Conservation (phyloP, 2,113 vertebrate genomes). For the Thamnophis sirtalis region DNA sequence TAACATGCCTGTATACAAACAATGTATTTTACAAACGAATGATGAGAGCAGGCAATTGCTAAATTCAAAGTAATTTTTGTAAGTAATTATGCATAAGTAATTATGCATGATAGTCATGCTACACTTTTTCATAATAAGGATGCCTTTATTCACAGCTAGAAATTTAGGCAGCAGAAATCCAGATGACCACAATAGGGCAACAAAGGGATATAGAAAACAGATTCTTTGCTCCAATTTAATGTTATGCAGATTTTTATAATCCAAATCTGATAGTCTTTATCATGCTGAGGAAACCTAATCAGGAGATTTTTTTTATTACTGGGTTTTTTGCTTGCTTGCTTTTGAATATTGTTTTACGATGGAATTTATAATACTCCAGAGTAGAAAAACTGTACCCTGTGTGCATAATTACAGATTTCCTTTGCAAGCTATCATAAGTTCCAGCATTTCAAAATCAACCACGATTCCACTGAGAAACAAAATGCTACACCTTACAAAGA, state of each 20-base stretch:
- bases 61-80: not conserved
- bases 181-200: not conserved
- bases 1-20: not conserved
- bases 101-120: not conserved
- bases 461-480: not conserved
- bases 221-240: not conserved
- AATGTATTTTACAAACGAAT: not conserved
- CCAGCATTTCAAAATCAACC: not conserved
- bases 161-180: not conserved
- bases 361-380: not conserved
- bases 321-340: not conserved
- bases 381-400: not conserved
- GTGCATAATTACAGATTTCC: not conserved
- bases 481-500: not conserved
- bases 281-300: not conserved
- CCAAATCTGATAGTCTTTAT: not conserved
- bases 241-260: not conserved
- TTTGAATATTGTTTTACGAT: not conserved
- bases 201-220: not conserved
- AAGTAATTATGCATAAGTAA: not conserved
- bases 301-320: not conserved
- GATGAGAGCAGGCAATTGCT: not conserved
- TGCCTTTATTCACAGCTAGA: not conserved
- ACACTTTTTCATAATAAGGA: not conserved
- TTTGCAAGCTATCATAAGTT: not conserved